Base-by-base conservation (phyloP, 2,113 vertebrate genomes). In the Thymallus thymallus region DNA sequence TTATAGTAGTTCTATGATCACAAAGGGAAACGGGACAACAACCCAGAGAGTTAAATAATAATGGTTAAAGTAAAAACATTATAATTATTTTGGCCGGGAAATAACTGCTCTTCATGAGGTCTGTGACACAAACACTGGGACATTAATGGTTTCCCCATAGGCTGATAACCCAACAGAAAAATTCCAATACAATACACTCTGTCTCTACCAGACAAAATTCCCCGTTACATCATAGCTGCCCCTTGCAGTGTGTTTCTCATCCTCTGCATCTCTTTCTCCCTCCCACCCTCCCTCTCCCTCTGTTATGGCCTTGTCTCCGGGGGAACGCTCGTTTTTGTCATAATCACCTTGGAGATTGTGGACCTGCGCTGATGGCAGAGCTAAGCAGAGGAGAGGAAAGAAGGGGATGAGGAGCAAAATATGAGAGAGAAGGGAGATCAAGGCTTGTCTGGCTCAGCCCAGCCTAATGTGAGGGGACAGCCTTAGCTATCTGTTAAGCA, bases 271-370 rank as follows among this genome's bases (percentile, higher is more conserved):
- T 81, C 75, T 82, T 80, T 82, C 84, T 68, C 41, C 63, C 12
- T 4, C 63, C 77, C 77, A 78, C 5, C 77, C 84, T 76, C 58
- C 82, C 75, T 80, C 82, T 82, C 81, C 70, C 79, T 68, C 84
- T 80, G 77, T 82, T 74, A 80, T 80, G 86, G 82, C 84, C 80
- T 80, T 72, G 80, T 89, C 88, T 92, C 89, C 85, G 79, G 90
- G 87, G 88, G 87, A 82, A 84, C 81, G 83, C 85, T 89, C 80
- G 60, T 89, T 91, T 92, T 85, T 89, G 85, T 90, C 90, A 90
- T 91, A 92, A 92, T 92, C 91, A 90, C 89, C 90, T 89, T 87
- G 84, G 90, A 91, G 91, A 91, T 90, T 91, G 91, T 87, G 87
- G 91, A 88, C 87, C 82, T 82, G 87, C 84, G 88, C 90, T 88